Evolutionary conservation across 2,113 vertebrate genomes (phyloP).

Genomic region (Triplophysa tibetana): DNA sequence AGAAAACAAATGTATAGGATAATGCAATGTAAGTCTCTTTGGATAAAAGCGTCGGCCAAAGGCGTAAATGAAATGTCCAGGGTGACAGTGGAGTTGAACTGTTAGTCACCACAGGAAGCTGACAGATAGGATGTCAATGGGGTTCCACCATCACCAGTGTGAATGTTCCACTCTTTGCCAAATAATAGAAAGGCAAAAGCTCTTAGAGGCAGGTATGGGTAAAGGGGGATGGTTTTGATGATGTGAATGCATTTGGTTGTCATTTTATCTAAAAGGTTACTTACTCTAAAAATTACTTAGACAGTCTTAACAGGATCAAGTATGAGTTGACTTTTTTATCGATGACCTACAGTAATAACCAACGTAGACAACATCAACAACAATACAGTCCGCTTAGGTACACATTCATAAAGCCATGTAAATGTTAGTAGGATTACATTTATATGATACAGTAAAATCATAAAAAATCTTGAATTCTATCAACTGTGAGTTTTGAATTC

Average conservation of each 20-base stretch:
- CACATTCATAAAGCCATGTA: background rate
- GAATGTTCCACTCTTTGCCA: background rate
- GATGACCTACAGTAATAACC: background rate
- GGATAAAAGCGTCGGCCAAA: too few relatives aligned
- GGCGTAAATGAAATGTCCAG: background rate
- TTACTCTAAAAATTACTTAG: too few relatives aligned
- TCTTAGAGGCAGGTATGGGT: too few relatives aligned
- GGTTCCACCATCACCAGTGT: conserved; percentile 27
- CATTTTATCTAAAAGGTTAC: too few relatives aligned
- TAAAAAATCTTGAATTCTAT: background rate
- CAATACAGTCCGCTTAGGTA: background rate
- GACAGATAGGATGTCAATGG: conserved; percentile 45
- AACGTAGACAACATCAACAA: background rate
- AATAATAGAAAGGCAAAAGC: conserved; percentile 14
- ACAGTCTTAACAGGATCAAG: too few relatives aligned
- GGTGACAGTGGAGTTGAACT: conserved; percentile 53
- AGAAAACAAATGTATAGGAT: too few relatives aligned
- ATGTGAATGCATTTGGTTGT: background rate
- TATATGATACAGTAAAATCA: background rate
- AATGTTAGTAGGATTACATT: background rate
- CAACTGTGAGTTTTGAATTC: too few relatives aligned
- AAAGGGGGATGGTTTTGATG: background rate
- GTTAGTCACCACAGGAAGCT: conserved; percentile 40
- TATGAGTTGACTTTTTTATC: too few relatives aligned
- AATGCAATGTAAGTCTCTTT: too few relatives aligned